Base-by-base conservation (phyloP, 2,888 invertebrate genomes). In the Oligia strigilis region DNA sequence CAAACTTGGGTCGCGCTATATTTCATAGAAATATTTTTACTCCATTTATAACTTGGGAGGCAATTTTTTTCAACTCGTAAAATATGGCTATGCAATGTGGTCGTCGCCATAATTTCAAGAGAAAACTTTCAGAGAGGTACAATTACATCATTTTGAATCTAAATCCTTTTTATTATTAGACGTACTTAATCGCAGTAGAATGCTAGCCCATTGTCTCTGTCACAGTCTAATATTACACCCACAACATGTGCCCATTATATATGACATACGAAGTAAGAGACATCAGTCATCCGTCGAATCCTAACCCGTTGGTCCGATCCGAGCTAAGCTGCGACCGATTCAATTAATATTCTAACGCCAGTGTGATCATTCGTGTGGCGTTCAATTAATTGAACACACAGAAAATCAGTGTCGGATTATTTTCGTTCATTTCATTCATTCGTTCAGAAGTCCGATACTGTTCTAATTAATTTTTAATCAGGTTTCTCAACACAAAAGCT, bases 271-370 rank as follows among this genome's bases (percentile, higher is more conserved):
- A 69, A 55, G 55, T 78, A 52, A 55, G 67, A 73, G 23, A 72
- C 69, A 72, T 78, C 77, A 72, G 64, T 76, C 71, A 76, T 84
- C 62, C 40, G 66, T 69, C 66, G 40, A 78, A 81, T 77, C 67
- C 74, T 14, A 75, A 74, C 83, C 55, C 75, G 78, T 81, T 78
- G 72, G 70, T 84, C 60, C 40, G 29, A 72, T 84, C 60, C 40
- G 29, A 72, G 58, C 82, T 66, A 82, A 87, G 72, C 80, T 75
- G 80, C 77, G 55, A 64, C 82, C 83, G 86, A 90, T 86, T 84
- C 90, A 91, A 92, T 92, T 92, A 91, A 89, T 89, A 91, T 91
- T 91, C 90, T 88, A 92, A 90, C 87, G 62, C 86, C 84, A 67
- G 70, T 81, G 78, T 80, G 86, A 90, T 87, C 88, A 84, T 84